Conservation (phyloP, 2,113 vertebrate species). For the Cinclus cinclus region DNA sequence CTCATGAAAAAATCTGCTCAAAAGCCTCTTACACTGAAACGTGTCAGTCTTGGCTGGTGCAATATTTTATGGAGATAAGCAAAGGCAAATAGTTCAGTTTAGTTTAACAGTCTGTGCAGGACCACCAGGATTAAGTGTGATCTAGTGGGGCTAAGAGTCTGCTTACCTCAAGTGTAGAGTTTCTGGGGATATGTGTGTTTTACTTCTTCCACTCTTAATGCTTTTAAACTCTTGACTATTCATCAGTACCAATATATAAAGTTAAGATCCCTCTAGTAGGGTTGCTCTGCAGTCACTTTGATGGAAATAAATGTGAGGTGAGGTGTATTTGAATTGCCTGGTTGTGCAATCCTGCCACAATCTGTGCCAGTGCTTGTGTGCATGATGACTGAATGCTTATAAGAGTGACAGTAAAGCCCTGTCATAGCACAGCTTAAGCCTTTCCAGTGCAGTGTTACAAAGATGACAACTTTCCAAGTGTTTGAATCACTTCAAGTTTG, state of each 20-base stretch:
- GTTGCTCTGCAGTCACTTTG: background rate
- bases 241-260: background rate
- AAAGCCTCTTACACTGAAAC: background rate
- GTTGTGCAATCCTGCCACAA: background rate
- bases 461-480: background rate
- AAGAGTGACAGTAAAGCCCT: background rate
- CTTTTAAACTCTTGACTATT: background rate
- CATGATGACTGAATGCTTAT: background rate
- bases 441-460: background rate
- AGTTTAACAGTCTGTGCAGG: background rate
- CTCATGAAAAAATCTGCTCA: background rate
- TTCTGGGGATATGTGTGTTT: background rate
- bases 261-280: background rate
- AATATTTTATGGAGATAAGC: background rate
- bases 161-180: background rate
- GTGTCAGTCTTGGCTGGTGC: background rate
- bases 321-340: background rate
- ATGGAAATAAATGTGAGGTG: background rate
- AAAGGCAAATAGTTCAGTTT: background rate
- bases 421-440: background rate
- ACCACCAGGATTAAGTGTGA: background rate
- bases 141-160: background rate
- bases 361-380: background rate
- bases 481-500: background rate
- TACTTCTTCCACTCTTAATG: background rate